phyloP scores from a whole-genome alignment of 2,113 vertebrate species.

The Oxyura jamaicensis region DNA sequence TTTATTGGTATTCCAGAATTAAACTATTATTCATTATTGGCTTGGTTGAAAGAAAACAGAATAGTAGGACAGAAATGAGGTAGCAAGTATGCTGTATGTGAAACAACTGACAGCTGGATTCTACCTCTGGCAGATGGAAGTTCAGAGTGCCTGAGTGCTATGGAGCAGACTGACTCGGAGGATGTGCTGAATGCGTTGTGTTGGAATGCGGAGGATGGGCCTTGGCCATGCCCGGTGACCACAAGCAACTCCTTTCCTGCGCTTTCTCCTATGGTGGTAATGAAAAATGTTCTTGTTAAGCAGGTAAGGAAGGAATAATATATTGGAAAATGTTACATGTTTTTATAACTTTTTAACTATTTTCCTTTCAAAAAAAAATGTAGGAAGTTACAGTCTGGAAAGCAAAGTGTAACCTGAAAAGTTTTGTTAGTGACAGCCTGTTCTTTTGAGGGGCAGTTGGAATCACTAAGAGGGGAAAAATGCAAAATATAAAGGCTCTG shows the following conservation, averaged over 20 bases:
- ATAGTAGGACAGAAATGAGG: background rate
- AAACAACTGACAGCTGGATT: conserved; percentile 24
- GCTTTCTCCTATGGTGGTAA: conserved; percentile 86
- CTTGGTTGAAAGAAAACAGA: background rate
- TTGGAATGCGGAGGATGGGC: conserved; percentile 63
- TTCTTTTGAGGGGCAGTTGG: background rate
- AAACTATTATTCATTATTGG: background rate
- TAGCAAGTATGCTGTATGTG: background rate
- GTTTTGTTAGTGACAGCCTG: background rate
- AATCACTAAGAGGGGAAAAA: background rate
- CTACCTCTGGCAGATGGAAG: conserved; percentile 81
- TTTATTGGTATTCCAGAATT: background rate
- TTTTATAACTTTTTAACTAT: background rate
- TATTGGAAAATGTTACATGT: background rate
- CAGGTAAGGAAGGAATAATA: conserved; percentile 78
- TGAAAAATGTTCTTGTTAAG: conserved; percentile 90
- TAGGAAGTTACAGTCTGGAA: background rate
- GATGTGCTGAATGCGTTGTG: conserved; percentile 72
- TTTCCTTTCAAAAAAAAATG: background rate
- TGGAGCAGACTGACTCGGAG: conserved; percentile 86
- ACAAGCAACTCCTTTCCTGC: conserved; percentile 76
- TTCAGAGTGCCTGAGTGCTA: conserved; percentile 85
- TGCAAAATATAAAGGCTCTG: background rate
- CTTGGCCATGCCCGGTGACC: conserved; percentile 64
- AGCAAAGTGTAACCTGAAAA: background rate